Percentiles rank a stretch among this genome's conserved stretches.
These are phyloP conservation scores for Pygocentrus nattereri DNA, from an alignment of 2,797 vertebrate species.

Conservation along the genomic window DNA sequence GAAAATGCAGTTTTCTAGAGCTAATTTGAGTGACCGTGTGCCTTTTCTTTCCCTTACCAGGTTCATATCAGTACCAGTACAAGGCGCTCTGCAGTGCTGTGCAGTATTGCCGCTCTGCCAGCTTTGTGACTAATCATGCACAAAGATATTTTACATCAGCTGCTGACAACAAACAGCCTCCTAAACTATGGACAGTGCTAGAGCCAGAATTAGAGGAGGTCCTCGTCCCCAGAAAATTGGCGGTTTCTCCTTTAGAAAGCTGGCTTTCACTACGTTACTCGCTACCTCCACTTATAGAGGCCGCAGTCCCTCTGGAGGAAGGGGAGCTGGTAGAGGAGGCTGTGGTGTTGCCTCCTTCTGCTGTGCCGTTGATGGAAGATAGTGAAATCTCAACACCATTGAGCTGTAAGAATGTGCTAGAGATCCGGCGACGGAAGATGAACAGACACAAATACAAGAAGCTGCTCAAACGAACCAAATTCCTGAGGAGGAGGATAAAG, in stretches of 20 bases:
- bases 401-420: constrained; percentile 87
- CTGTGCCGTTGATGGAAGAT: constrained; percentile 67
- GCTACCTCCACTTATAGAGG: constrained; percentile 76
- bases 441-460: constrained; percentile 94
- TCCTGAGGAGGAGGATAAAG: constrained; percentile 79
- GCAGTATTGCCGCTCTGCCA: constrained; percentile 44
- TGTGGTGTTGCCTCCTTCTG: constrained; percentile 71
- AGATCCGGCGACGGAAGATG: constrained; percentile 94
- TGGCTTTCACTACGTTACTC: constrained; percentile 88
- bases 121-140: constrained; percentile 56
- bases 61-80: constrained; percentile 62
- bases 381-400: constrained; percentile 64
- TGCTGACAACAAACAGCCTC: constrained; percentile 71
- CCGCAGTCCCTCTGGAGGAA: constrained; percentile 48
- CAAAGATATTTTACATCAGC: constrained; percentile 76
- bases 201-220: constrained; percentile 89
- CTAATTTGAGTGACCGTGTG: neutral
- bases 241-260: constrained; percentile 92
- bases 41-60: constrained; percentile 56
- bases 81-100: constrained; percentile 59
- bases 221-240: constrained; percentile 90
- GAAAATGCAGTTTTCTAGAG: neutral
- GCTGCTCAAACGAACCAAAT: constrained; percentile 87
- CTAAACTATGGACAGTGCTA: constrained; percentile 76
- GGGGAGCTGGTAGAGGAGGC: constrained; percentile 64